These are phyloP conservation scores for Xiphorhynchus erythropygius DNA, from an alignment of 2,797 vertebrate genomes.

Conservation along the genomic window DNA sequence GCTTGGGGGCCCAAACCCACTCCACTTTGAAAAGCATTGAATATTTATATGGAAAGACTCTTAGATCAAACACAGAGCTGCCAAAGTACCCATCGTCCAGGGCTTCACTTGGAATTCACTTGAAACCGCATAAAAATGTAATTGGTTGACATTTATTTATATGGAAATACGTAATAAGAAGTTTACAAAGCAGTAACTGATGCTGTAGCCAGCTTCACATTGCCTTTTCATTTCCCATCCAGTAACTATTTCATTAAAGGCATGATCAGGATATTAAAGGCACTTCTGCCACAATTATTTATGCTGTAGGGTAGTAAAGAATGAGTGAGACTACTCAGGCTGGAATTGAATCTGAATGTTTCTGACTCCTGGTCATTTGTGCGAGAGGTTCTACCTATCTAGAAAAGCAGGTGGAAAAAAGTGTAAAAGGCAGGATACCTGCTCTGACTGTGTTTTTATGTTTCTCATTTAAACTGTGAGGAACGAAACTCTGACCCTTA, in stretches of 20 bases:
- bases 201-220: not conserved
- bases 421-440: not conserved
- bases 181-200: constrained; percentile 14
- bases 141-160: constrained; percentile 9
- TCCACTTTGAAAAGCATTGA: not conserved
- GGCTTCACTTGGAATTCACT: not conserved
- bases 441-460: not conserved
- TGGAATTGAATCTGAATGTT: not conserved
- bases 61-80: constrained; percentile 22
- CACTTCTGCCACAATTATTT: not conserved
- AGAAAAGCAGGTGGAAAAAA: not conserved
- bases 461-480: not conserved
- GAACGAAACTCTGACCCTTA: not conserved
- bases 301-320: not conserved
- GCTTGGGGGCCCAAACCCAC: constrained; percentile 28
- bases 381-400: not conserved
- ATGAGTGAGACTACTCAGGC: not conserved
- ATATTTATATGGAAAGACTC: constrained; percentile 41
- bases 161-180: constrained; percentile 32
- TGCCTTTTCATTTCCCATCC: not conserved
- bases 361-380: not conserved
- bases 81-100: not conserved
- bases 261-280: not conserved
- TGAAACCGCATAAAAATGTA: constrained; percentile 42
- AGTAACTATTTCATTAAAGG: constrained; percentile 20